Conservation (phyloP, 2,113 vertebrate genomes). For the Carollia perspicillata region DNA sequence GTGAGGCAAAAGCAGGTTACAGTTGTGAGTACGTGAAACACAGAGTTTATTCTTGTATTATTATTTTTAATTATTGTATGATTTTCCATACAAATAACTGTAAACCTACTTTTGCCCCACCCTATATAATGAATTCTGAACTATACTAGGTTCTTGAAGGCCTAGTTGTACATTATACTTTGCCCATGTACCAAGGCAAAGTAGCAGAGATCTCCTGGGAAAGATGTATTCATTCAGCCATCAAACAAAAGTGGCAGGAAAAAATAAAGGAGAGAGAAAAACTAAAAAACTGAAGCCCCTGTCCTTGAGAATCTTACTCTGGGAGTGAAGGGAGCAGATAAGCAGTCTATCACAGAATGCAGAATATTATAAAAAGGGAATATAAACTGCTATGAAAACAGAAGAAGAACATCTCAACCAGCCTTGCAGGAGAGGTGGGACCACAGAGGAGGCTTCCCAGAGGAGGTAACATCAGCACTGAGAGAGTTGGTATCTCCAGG, state of each 20-base stretch:
- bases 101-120: background rate
- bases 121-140: background rate
- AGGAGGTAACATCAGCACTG: background rate
- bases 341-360: background rate
- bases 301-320: background rate
- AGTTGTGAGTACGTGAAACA: background rate
- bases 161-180: background rate
- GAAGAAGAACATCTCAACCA: background rate
- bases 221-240: background rate
- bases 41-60: background rate
- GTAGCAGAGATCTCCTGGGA: background rate
- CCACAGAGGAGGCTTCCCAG: background rate
- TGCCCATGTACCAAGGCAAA: background rate
- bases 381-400: background rate
- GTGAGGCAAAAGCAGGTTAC: background rate
- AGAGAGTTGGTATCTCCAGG: background rate
- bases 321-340: background rate
- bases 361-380: background rate
- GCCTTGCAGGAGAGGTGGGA: background rate
- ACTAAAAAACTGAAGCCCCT: background rate
- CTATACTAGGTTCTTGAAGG: background rate
- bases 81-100: background rate
- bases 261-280: background rate
- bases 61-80: background rate
- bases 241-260: background rate